Base-by-base conservation (phyloP, 2,888 invertebrate species). In the Hirtodrosophila trivittata region DNA sequence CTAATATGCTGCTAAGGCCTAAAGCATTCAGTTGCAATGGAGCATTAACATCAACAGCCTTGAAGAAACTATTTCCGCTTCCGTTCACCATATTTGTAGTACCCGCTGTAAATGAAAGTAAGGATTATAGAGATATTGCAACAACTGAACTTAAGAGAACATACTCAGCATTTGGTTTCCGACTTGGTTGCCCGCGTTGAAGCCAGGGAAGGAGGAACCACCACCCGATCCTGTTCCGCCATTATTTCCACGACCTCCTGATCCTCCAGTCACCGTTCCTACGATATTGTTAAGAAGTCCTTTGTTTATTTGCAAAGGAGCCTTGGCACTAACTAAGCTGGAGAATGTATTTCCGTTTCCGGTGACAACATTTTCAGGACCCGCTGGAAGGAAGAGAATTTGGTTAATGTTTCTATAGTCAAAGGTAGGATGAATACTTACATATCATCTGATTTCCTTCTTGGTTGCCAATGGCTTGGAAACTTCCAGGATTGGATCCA, bases 141-240 rank as follows among this genome's bases (percentile, higher is more conserved):
- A 5, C 18, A 2, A 2, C 5, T 21, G 18, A 21, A 9, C 28
- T 9, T n/a, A 2, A n/a, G 0, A 6, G 10, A 3, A 47, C 64
- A 57, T 41, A 66, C 65, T 6, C 6, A 3, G 13, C 1, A 65
- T 30, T 6, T 16, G 28, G 7, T 67, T 67, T 9, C 28, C 28
- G 5, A 28, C n/a, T 7, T 5, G 1, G 28, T 28, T 28, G 5
- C 28, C 28, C 1, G 5, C 5, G 28, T 28, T 28, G 1, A 2
- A n/a, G 9, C 28, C 28, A 8, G 28, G n/a, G n/a, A 7, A 7
- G 28, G 28, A 28, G 7, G 5, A 2, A 9, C 28, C 28, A 28
- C 28, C 28, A 21, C 18, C 18, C 5, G 18, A 21, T 21, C 28
- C 28, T 3, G 3, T n/a, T 9, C 28, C 28, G 5, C 7, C 9